These are phyloP conservation scores for Nycticebus coucang DNA, from an alignment of 2,113 vertebrate species.

Conservation along the genomic window DNA sequence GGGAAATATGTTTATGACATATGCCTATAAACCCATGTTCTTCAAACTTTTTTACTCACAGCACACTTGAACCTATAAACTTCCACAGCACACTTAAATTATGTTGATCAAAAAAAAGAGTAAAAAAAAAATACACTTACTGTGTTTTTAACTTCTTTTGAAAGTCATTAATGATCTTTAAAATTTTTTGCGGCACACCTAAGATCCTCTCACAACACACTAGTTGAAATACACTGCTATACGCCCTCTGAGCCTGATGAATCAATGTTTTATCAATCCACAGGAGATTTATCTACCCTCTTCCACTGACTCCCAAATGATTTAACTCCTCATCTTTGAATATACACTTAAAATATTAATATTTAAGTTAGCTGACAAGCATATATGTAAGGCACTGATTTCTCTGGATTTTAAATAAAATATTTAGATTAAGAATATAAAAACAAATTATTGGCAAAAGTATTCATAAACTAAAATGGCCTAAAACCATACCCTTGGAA, in stretches of 20 bases:
- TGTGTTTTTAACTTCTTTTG: too few species aligned
- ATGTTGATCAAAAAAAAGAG: too few species aligned
- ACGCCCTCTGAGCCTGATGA: neutral
- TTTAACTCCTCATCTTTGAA: neutral
- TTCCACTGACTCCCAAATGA: neutral
- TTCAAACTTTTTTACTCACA: too few species aligned
- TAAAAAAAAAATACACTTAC: too few species aligned
- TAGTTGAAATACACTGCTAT: neutral
- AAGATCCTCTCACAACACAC: too few species aligned
- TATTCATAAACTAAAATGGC: slow-evolving; percentile 5
- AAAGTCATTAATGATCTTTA: too few species aligned
- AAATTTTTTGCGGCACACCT: too few species aligned
- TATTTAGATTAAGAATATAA: slow-evolving; percentile 1
- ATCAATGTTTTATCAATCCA: neutral
- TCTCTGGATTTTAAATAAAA: slow-evolving; percentile 36
- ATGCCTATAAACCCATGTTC: neutral
- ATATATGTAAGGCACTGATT: neutral
- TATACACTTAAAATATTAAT: slow-evolving; percentile 8
- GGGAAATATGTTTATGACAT: neutral
- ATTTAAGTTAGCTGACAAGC: slow-evolving; percentile 28
- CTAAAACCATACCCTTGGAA: neutral
- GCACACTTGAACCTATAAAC: too few species aligned
- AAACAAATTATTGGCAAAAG: slow-evolving; percentile 29
- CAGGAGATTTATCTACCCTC: neutral
- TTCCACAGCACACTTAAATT: too few species aligned